Conservation (phyloP, 2,797 vertebrate species). For the Sebastes hubbsi region DNA sequence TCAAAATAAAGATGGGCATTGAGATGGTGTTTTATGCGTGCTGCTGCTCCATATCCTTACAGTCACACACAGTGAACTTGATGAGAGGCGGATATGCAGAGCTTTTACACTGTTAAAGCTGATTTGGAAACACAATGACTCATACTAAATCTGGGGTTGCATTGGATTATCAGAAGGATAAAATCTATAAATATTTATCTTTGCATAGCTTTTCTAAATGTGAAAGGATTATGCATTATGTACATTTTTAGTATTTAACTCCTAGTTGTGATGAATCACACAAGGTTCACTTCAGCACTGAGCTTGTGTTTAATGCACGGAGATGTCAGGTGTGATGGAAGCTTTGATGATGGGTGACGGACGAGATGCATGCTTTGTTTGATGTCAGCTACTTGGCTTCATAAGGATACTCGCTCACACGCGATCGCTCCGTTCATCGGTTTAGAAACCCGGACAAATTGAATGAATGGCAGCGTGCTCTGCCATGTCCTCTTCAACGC, state of each 20-base stretch:
- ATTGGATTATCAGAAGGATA: not conserved
- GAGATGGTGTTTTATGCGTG: not conserved
- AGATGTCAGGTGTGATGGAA: constrained; percentile 24
- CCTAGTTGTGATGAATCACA: not conserved
- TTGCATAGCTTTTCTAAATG: not conserved
- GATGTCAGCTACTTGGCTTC: constrained; percentile 35
- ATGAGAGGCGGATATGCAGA: not conserved
- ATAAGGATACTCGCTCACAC: constrained; percentile 21
- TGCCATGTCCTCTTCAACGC: constrained; percentile 13
- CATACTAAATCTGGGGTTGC: not conserved
- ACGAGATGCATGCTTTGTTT: constrained; percentile 48
- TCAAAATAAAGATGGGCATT: not conserved
- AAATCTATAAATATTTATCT: constrained; percentile 5
- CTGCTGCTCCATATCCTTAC: not conserved
- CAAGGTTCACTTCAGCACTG: not conserved
- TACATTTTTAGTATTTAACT: not conserved
- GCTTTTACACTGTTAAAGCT: not conserved
- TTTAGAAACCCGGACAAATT: constrained; percentile 45
- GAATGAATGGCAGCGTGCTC: constrained; percentile 17
- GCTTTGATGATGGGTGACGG: constrained; percentile 45
- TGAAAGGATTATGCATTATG: constrained; percentile 5
- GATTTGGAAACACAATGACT: not conserved
- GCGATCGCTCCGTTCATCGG: not conserved
- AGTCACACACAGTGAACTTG: not conserved
- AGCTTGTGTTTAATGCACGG: constrained; percentile 39